A percentile compares a stretch with the other conserved stretches of the same genome.
These are phyloP conservation scores for Autographa gamma DNA, from an alignment of 2,888 invertebrate species.

Conservation along the genomic window DNA sequence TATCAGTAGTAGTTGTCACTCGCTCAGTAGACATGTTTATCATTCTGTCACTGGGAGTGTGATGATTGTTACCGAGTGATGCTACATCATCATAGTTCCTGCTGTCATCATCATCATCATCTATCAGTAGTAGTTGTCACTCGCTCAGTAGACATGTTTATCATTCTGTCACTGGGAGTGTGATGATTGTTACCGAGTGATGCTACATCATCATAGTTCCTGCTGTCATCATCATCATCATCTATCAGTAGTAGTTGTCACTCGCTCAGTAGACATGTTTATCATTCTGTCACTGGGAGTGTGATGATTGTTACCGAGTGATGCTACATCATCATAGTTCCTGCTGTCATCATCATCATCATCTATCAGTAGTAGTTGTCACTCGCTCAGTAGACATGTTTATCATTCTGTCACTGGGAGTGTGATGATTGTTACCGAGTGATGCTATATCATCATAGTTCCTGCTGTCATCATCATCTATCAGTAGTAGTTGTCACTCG, in stretches of 20 bases:
- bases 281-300: slow-evolving; percentile 14
- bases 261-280: slow-evolving; percentile 44
- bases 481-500: slow-evolving; percentile 26
- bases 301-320: slow-evolving; percentile 1
- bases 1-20: slow-evolving; percentile 19
- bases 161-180: slow-evolving; percentile 64
- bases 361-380: slow-evolving; percentile 8
- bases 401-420: slow-evolving; percentile 56
- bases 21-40: slow-evolving; percentile 37
- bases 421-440: slow-evolving; percentile 39
- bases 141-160: slow-evolving; percentile 50
- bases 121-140: slow-evolving; percentile 14
- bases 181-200: slow-evolving; percentile 38
- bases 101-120: not conserved
- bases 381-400: slow-evolving; percentile 45
- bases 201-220: not conserved
- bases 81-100: not conserved
- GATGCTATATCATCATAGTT: slow-evolving; percentile 12
- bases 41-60: slow-evolving; percentile 6
- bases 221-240: slow-evolving; percentile 3
- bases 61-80: slow-evolving; percentile 27
- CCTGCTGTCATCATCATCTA: not conserved
- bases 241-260: slow-evolving; percentile 12
- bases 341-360: not conserved
- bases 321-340: not conserved